Conservation (phyloP, 2,113 vertebrate species). For the Cisticola juncidis region DNA sequence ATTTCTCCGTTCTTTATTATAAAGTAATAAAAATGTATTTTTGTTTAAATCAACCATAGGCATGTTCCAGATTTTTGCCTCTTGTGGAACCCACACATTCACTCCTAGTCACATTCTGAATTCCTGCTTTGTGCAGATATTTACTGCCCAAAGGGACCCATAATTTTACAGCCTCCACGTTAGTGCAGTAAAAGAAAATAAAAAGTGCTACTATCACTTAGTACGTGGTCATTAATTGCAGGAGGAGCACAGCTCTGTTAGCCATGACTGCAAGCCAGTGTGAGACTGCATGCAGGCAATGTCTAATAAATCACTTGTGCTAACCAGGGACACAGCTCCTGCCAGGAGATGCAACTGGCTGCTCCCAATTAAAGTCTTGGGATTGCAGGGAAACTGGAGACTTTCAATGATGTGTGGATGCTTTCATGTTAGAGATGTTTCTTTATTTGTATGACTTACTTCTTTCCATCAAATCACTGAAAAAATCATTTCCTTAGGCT, state of each 20-base stretch:
- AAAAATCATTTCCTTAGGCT: not conserved
- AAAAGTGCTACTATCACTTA: not conserved
- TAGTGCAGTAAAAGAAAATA: not conserved
- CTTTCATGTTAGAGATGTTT: not conserved
- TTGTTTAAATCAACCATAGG: not conserved
- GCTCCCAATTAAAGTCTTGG: not conserved
- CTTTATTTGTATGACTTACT: not conserved
- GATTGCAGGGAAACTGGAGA: not conserved
- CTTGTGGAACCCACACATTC: not conserved
- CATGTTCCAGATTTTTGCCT: not conserved
- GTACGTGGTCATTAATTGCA: not conserved
- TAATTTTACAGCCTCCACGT: not conserved
- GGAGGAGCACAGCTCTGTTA: not conserved
- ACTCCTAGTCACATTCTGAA: not conserved
- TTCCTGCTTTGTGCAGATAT: not conserved
- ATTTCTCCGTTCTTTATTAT: not conserved
- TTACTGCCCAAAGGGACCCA: not conserved
- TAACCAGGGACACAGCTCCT: conserved; percentile 65
- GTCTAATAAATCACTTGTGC: conserved; percentile 70
- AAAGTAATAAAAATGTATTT: not conserved
- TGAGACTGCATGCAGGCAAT: not conserved
- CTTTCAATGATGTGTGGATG: not conserved
- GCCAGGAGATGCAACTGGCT: not conserved
- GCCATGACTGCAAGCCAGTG: not conserved
- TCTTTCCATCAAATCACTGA: not conserved